These are phyloP conservation scores for Sorex fumeus DNA, from an alignment of 2,113 vertebrate species.

Conservation along the genomic window DNA sequence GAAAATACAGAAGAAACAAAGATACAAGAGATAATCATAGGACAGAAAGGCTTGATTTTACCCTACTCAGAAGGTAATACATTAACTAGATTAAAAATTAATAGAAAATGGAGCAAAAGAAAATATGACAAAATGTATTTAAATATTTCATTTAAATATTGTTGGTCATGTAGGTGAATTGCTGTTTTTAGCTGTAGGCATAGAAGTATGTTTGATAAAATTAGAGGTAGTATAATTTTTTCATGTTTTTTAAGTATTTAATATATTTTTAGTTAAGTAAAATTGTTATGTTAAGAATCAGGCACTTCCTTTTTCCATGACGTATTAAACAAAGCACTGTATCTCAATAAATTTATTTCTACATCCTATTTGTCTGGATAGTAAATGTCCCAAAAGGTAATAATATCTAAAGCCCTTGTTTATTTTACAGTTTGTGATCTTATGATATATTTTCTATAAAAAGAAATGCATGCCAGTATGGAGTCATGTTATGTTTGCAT, in stretches of 20 bases:
- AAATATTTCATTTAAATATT: not conserved
- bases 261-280: constrained; percentile 35
- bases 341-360: not conserved
- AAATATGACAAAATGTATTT: not conserved
- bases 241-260: constrained; percentile 2
- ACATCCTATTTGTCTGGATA: not conserved
- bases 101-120: not conserved
- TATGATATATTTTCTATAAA: not conserved
- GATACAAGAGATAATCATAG: not conserved
- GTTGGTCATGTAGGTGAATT: constrained; percentile 21
- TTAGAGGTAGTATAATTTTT: not conserved
- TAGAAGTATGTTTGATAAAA: not conserved
- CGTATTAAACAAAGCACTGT: not conserved
- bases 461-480: not conserved
- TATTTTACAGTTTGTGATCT: not conserved
- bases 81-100: not conserved
- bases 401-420: not conserved
- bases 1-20: not conserved
- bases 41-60: not conserved
- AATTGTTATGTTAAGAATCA: not conserved
- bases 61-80: not conserved
- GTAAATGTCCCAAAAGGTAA: not conserved
- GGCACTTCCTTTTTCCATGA: not conserved
- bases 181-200: not conserved
- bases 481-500: not conserved